Evolutionary conservation across 2,797 vertebrate genomes (phyloP).

Genomic region (Poecile montanus): DNA sequence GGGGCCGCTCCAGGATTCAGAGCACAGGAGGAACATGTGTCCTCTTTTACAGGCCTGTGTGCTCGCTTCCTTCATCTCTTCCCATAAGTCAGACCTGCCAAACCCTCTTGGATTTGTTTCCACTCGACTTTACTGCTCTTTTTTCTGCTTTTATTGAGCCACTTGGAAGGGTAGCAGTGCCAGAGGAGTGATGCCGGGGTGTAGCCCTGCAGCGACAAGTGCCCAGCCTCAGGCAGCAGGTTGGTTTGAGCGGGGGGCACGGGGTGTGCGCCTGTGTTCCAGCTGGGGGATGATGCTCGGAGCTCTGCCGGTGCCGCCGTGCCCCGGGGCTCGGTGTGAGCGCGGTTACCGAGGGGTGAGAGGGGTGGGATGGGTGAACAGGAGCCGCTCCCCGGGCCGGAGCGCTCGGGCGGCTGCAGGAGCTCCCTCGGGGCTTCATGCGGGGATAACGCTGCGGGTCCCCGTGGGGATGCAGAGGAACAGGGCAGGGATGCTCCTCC

Average conservation of each 20-base stretch:
- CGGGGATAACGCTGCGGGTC: fast-evolving
- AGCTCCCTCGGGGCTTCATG: fast-evolving
- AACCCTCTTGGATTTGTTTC: background rate
- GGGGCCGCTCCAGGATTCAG: fast-evolving
- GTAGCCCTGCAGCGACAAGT: background rate
- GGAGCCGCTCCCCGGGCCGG: background rate
- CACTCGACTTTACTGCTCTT: background rate
- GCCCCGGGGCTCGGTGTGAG: background rate
- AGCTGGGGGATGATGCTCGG: background rate
- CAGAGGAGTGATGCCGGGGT: background rate
- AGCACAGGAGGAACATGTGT: fast-evolving
- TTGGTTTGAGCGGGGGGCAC: background rate
- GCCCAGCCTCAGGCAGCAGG: background rate
- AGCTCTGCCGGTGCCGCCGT: background rate
- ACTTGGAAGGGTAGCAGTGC: background rate
- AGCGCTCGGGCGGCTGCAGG: fast-evolving
- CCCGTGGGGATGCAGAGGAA: background rate
- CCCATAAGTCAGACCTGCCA: background rate
- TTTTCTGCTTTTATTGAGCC: background rate
- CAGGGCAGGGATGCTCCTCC: background rate
- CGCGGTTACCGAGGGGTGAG: background rate
- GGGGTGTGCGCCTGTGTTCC: background rate
- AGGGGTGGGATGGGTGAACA: background rate
- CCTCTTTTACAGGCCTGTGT: background rate
- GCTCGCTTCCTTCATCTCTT: background rate